phyloP scores from a whole-genome alignment of 2,797 vertebrate species.

The Sphaeramia orbicularis region DNA sequence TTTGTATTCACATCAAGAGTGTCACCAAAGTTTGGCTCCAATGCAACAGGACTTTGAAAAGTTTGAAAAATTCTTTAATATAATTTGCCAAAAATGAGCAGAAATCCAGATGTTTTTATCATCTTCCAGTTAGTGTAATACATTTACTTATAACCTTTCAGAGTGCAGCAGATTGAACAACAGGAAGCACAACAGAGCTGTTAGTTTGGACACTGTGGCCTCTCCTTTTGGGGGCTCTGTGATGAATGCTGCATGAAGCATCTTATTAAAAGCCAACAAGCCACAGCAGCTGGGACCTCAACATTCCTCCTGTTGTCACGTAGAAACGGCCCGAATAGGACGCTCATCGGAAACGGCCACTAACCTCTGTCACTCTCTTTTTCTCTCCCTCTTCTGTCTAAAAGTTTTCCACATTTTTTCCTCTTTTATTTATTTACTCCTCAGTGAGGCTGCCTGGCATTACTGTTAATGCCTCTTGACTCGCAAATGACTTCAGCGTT shows the following conservation, averaged over 20 bases:
- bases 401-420: constrained; percentile 41
- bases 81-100: no score
- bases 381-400: constrained; percentile 23
- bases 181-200: constrained; percentile 21
- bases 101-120: no score
- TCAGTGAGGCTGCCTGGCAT: constrained; percentile 24
- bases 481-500: constrained; percentile 38
- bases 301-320: constrained; percentile 73
- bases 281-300: constrained; percentile 73
- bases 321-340: constrained; percentile 62
- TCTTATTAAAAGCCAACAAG: constrained; percentile 77
- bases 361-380: constrained; percentile 60
- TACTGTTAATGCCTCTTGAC: constrained; percentile 32
- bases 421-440: constrained; percentile 44
- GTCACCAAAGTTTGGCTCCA: no score
- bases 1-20: no score
- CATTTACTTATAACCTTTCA: constrained; percentile 14
- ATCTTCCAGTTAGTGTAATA: background rate
- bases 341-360: constrained; percentile 59
- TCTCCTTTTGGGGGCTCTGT: constrained; percentile 41
- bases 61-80: no score
- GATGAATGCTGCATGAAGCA: constrained; percentile 73
- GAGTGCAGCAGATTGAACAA: background rate
- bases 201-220: constrained; percentile 42
- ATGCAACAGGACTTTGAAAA: no score